Base-by-base conservation (phyloP, 2,888 invertebrate genomes). In the Chrysotoxum bicinctum region DNA sequence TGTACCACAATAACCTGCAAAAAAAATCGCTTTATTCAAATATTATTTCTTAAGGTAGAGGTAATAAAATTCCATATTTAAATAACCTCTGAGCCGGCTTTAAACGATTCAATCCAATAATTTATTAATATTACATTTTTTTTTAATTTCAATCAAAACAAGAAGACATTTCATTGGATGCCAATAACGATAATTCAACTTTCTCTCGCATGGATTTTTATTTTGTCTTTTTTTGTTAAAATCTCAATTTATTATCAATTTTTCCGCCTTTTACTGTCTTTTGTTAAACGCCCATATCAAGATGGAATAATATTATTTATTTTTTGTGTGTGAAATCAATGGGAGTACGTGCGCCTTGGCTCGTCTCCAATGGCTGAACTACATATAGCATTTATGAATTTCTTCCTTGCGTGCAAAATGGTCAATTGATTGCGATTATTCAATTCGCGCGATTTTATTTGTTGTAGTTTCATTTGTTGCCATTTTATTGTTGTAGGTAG, bases 351-450 rank as follows among this genome's bases (percentile, higher is more conserved):
- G 66, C 66, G 5, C 2, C 19, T 23, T 8, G 21, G 21, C 48
- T 35, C 35, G 35, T 66, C 48, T 48, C 7, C n/a, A 14, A 66
- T 66, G 66, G 48, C 66, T 35, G n/a, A 50, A 21, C 35, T 37
- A n/a, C n/a, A n/a, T n/a, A 58, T n/a, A 45, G n/a, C n/a, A 37
- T 37, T 60, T 8, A 64, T 48, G 48, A 48, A 48, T 48, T 48
- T 43, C 21, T 32, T 69, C 40, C 40, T 76, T 70, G 69, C 80
- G 80, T 81, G 56, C 68, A 52, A 60, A 60, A 60, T 74, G 30
- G 56, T 64, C 75, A 81, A 81, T 81, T 81, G 76, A 70, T 81
- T 64, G 76, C 76, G 76, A 81, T 81, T 81, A 76, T 76, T 76
- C 80, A 81, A 81, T 81, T 80, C 62, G 35, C 16, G 10, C n/a